Base-by-base conservation (phyloP, 2,797 vertebrate genomes). In the Sebastes vulpes region DNA sequence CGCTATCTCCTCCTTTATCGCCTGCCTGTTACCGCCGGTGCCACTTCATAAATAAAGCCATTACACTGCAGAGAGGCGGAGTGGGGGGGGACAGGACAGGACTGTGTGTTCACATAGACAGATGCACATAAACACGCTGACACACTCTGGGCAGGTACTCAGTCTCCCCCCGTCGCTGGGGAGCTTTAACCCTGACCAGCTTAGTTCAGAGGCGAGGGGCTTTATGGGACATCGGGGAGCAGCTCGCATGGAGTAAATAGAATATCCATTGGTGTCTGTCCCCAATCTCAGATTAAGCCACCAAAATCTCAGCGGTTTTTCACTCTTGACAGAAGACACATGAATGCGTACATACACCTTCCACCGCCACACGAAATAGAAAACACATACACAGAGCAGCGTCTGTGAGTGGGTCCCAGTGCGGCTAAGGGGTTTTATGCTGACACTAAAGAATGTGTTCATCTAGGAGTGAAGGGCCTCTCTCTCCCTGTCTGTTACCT, bases 31-130 rank as follows among this genome's bases (percentile, higher is more conserved):
- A 89, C 77, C 59, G 89, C 89, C 53, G 56, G 46, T 87, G 88
- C 86, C 83, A 90, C 92, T 90, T 91, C 92, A 94, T 94, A 94
- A 94, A 95, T 93, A 94, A 94, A 90, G 90, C 85, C 83, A 83
- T 92, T 92, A 88, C 89, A 79, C 70, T 26, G 23, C 71, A 74
- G 68, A 65, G 70, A 72, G 79, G 63, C 0, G 16, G 77, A 48
- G 60, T 0, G 32, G 21, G 16, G n/a, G 48, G 18, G 3, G 6
- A 21, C 50, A 2, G 16, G 25, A 48, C 61, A 60, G 48, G 9
- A 5, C 64, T 77, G 70, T 66, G 69, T 65, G 69, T 72, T 80
- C 84, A 57, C 72, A 48, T 46, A 67, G 65, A 65, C 65, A 72
- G 54, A 68, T 71, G 50, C 82, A 86, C 74, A 91, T 59, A 92